Evolutionary conservation across 2,888 invertebrate genomes (phyloP), one percentile per base, ranked within the genome.

Genomic region (Apodemia hepburni): DNA sequence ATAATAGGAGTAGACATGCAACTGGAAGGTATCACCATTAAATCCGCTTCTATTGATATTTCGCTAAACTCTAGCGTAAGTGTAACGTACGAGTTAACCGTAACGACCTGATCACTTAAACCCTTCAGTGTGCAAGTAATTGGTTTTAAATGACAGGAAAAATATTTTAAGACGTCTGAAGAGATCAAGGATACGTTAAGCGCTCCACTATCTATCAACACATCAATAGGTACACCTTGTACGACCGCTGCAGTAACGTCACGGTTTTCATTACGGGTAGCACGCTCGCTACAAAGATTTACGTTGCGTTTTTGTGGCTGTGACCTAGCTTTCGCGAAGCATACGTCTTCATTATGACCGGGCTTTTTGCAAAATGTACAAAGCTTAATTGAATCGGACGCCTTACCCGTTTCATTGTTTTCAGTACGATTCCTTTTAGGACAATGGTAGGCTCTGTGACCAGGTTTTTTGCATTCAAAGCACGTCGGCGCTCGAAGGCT

Each of bases 171-270:
- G 12, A 66, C 54, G 1, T 47, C 61, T 0, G 62, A 58, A 0
- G 71, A 69, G 0, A 70, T 68, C 0, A 73, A 35, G 1, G 70
- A 71, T n/a, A 71, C 54, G 35, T n/a, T 58, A 11, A 64, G 58
- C 0, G 70, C 67, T 0, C 72, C 70, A 17, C 67, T 70, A 54
- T 72, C 70, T 11, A 72, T 69, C 3, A 73, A 59, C 1, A 72
- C 61, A 15, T 73, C 71, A 4, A 70, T 62, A 4, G 65, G 61
- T 49, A 60, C 61, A 12, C 57, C 60, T 17, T 65, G 35, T n/a
- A 65, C 42, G 7, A 64, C 67, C 0, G 62, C 64, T 1, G 59
- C 22, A 45, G 15, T 38, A 29, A 64, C 11, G 17, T 64, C 64
- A 17, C 22, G 38, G 12, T 49, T 59, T 42, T 12, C 12, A 12